Conservation (phyloP, 2,888 invertebrate species). For the Oegoconia quadripuncta region DNA sequence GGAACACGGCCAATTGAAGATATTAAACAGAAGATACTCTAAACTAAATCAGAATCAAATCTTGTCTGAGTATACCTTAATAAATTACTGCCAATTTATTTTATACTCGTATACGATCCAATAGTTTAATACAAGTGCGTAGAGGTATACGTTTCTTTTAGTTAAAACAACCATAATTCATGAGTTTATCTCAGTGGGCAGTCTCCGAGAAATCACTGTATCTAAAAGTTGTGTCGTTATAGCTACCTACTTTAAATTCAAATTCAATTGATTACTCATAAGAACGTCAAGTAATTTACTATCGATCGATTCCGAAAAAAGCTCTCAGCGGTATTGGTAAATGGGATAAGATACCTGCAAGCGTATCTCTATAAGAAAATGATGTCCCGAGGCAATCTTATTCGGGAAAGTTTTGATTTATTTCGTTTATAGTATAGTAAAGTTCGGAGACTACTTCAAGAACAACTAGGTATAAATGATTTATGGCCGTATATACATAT, state of each 20-base stretch:
- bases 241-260: constrained; percentile 9
- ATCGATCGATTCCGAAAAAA: neutral
- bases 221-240: constrained; percentile 1
- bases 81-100: too few species aligned
- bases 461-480: neutral
- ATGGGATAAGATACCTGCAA: neutral
- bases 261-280: constrained; percentile 8
- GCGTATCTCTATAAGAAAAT: constrained; percentile 2
- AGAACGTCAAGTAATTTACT: constrained; percentile 11
- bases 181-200: neutral
- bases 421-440: constrained; percentile 1
- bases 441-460: constrained; percentile 1
- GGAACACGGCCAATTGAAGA: constrained; percentile 31
- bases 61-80: too few species aligned
- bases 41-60: constrained; percentile 14
- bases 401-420: constrained; percentile 6
- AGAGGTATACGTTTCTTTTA: neutral
- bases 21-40: constrained; percentile 21
- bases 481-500: too few species aligned
- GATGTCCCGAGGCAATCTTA: neutral
- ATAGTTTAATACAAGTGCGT: too few species aligned
- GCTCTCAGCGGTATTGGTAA: too few species aligned
- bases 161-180: neutral
- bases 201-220: too few species aligned
- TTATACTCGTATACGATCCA: too few species aligned